A percentile compares a stretch with the other conserved stretches of the same genome.
phyloP scores from a whole-genome alignment of 2,797 vertebrate species.

The Brachymystax lenok region DNA sequence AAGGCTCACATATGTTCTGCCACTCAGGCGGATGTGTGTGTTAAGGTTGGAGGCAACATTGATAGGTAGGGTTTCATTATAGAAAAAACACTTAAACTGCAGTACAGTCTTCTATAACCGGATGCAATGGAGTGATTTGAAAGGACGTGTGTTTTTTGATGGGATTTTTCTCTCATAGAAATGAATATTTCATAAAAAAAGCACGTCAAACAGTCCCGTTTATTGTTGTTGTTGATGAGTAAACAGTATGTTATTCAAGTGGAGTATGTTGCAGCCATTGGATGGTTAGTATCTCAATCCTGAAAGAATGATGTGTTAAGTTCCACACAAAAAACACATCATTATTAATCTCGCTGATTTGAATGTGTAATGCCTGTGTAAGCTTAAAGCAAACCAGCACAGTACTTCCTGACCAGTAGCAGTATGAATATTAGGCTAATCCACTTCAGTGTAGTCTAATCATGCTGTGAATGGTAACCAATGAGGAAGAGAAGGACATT shows the following conservation, averaged over 20 bases:
- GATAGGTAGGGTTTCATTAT: not conserved
- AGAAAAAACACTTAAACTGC: not conserved
- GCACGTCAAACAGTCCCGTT: not conserved
- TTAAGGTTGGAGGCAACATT: not conserved
- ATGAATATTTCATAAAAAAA: not conserved
- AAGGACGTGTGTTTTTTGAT: not conserved
- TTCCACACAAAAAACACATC: conserved; percentile 40
- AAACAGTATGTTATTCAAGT: not conserved
- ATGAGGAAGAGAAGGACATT: not conserved
- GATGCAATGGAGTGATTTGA: not conserved
- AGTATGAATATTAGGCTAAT: not conserved
- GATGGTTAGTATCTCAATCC: conserved; percentile 36
- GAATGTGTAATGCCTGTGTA: conserved; percentile 24
- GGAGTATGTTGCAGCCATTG: conserved; percentile 18
- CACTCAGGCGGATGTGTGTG: conserved; percentile 45
- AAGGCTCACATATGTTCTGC: conserved; percentile 62
- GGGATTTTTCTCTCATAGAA: no score
- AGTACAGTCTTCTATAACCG: no score
- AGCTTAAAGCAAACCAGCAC: conserved; percentile 18
- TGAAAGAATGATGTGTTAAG: conserved; percentile 31
- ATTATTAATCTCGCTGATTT: conserved; percentile 27
- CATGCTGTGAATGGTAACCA: not conserved
- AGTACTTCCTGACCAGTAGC: not conserved
- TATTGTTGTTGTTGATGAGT: not conserved
- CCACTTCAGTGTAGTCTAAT: not conserved